These are phyloP conservation scores for Drosophila littoralis DNA, from an alignment of 1,140 invertebrate genomes.

Conservation along the genomic window DNA sequence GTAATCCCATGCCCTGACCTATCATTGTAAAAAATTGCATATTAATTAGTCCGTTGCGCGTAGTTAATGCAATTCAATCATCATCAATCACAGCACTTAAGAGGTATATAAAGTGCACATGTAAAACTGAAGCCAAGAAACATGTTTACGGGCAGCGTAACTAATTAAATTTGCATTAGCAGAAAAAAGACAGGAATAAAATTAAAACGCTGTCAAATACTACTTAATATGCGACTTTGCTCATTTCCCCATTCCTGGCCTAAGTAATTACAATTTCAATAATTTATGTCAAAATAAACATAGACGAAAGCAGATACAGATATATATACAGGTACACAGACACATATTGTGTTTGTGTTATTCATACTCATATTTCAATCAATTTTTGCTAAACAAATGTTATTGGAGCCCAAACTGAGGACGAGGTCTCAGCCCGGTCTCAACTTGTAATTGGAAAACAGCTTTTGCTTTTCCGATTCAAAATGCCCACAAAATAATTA, in stretches of 20 bases:
- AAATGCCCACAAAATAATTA: constrained; percentile 75
- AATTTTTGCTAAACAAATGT: constrained; percentile 74
- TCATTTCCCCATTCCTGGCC: constrained; percentile 60
- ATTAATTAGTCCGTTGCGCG: constrained; percentile 67
- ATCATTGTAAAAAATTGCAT: constrained; percentile 40
- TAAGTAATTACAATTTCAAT: constrained; percentile 80
- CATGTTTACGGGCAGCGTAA: constrained; percentile 8
- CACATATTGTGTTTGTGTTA: constrained; percentile 25
- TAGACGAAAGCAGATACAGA: constrained; percentile 21
- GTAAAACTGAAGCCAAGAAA: background rate
- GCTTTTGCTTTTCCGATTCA: constrained; percentile 8
- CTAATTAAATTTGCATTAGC: constrained; percentile 77
- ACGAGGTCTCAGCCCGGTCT: background rate
- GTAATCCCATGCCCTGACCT: too few species aligned
- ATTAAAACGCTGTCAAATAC: constrained; percentile 29
- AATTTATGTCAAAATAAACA: constrained; percentile 77
- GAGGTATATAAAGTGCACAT: constrained; percentile 35
- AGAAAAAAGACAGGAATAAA: constrained; percentile 15
- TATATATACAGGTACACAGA: constrained; percentile 22
- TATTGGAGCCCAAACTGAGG: constrained; percentile 41
- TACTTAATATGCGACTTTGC: constrained; percentile 44
- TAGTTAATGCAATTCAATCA: constrained; percentile 38
- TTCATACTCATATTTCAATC: constrained; percentile 60
- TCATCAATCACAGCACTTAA: constrained; percentile 69
- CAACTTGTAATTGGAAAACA: constrained; percentile 61